These are phyloP conservation scores for Caenorhabditis sp. DNA, from an alignment of 2,888 invertebrate species.

Conservation along the genomic window DNA sequence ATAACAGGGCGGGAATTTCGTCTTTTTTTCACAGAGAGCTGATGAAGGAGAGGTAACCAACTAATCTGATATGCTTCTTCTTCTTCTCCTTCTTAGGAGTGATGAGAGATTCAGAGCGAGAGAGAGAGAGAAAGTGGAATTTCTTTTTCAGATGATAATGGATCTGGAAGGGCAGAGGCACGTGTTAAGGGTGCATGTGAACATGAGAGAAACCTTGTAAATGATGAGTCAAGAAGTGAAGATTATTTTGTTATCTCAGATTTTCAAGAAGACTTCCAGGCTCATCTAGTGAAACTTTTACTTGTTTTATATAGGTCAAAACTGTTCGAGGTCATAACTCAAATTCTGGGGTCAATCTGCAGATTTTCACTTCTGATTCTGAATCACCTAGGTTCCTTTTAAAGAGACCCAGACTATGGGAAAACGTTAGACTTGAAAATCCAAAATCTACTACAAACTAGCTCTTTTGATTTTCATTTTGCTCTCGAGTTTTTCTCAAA, in stretches of 20 bases:
- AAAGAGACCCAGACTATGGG: no score
- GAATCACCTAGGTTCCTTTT: no score
- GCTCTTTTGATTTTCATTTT: not conserved
- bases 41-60: conserved; percentile 34
- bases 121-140: conserved; percentile 16
- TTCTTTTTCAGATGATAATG: conserved; percentile 11
- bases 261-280: no score
- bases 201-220: conserved; percentile 28
- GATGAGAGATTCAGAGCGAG: conserved; percentile 41
- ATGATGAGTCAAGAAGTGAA: conserved; percentile 12
- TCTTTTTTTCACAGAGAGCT: conserved; percentile 23
- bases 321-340: no score
- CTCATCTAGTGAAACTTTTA: no score
- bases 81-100: conserved; percentile 19
- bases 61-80: conserved; percentile 50
- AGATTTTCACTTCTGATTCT: no score
- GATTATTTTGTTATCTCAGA: not conserved
- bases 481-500: not conserved
- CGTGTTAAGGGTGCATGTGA: conserved; percentile 25
- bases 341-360: no score
- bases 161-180: conserved; percentile 15
- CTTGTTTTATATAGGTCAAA: no score
- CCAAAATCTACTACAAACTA: no score
- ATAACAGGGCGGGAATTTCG: conserved; percentile 36
- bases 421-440: no score